phyloP scores from a whole-genome alignment of 1,140 invertebrate species.

The Drosophila punjabiensis region DNA sequence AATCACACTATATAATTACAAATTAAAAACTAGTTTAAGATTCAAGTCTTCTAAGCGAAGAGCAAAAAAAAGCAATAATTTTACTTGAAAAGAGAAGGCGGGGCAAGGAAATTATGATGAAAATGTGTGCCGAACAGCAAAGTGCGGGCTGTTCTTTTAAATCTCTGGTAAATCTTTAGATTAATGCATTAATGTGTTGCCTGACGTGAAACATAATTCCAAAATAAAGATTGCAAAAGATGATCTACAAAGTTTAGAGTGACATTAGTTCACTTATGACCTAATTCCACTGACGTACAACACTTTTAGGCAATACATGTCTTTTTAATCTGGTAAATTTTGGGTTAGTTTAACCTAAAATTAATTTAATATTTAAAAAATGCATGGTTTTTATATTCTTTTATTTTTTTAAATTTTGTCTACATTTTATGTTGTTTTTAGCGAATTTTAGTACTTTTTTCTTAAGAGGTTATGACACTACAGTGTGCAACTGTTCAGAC shows the following conservation, averaged over 20 bases:
- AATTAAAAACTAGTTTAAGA: slow-evolving; percentile 71
- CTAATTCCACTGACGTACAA: neutral
- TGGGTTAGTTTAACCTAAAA: neutral
- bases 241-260: neutral
- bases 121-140: slow-evolving; percentile 48
- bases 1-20: slow-evolving; percentile 61
- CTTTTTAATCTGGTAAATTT: neutral
- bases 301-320: neutral
- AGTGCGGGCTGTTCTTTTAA: slow-evolving; percentile 1
- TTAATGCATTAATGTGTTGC: neutral
- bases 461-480: neutral
- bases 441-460: neutral
- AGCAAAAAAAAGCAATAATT: slow-evolving; percentile 80
- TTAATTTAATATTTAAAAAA: neutral
- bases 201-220: neutral
- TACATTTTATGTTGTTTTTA: no score
- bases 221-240: neutral
- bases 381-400: neutral
- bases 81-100: slow-evolving; percentile 63
- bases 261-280: neutral
- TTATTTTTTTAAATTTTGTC: no score
- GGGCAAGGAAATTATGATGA: slow-evolving; percentile 29
- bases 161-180: neutral
- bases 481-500: neutral
- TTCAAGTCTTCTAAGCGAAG: slow-evolving; percentile 63